These are phyloP conservation scores for Oophaga pumilio DNA, from an alignment of 2,113 vertebrate genomes.

Conservation along the genomic window DNA sequence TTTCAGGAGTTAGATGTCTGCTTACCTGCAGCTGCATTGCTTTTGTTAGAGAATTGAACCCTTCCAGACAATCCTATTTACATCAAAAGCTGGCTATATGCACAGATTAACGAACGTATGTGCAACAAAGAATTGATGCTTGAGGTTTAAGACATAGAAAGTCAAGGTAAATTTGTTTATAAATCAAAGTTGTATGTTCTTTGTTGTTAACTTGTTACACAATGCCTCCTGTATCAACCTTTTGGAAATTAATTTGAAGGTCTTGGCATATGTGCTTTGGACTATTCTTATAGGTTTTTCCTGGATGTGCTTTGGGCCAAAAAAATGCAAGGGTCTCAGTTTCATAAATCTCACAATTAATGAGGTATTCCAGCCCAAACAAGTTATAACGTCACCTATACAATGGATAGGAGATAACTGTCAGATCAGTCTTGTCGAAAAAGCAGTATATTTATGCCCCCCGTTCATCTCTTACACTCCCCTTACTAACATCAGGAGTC, in stretches of 20 bases:
- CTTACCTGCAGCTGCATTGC: slow-evolving; percentile 67
- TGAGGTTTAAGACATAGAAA: slow-evolving; percentile 15
- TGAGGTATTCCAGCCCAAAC: too few species aligned
- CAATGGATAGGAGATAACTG: too few species aligned
- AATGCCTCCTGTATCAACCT: slow-evolving; percentile 64
- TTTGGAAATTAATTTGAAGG: slow-evolving; percentile 44
- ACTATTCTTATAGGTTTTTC: background rate
- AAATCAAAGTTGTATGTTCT: slow-evolving; percentile 63
- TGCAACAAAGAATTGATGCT: slow-evolving; percentile 26
- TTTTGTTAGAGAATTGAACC: slow-evolving; percentile 80
- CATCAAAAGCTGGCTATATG: slow-evolving; percentile 81
- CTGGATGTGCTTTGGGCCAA: background rate
- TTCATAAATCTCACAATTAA: background rate
- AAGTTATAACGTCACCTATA: too few species aligned
- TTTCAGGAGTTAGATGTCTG: background rate
- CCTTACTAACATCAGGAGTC: too few species aligned
- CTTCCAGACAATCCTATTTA: slow-evolving; percentile 82
- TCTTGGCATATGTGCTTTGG: background rate
- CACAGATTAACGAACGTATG: slow-evolving; percentile 79
- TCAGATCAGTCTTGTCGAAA: too few species aligned
- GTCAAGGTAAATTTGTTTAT: slow-evolving; percentile 48
- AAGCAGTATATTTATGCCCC: too few species aligned
- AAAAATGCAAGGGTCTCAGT: background rate
- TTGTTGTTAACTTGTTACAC: slow-evolving; percentile 66
- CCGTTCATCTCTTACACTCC: too few species aligned